Percentiles rank a stretch among this genome's conserved stretches.
Conservation (phyloP, 2,797 vertebrate species). For the Distichodus sexfasciatus region DNA sequence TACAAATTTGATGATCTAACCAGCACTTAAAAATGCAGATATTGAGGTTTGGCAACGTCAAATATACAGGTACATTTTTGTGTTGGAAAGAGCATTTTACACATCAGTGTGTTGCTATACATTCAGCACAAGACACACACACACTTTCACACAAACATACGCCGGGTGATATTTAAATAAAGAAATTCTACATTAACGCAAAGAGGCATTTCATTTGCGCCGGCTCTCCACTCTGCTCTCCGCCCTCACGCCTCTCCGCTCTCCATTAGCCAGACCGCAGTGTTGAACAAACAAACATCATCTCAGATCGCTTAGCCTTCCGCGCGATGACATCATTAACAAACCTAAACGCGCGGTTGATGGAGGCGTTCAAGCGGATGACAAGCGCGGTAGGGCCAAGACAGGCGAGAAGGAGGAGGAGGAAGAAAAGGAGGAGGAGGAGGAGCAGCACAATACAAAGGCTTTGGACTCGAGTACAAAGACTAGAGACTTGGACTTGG, state of each 20-base stretch:
- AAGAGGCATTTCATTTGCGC: conserved; percentile 22
- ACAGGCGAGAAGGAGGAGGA: not conserved
- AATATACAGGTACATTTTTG: too few relatives aligned
- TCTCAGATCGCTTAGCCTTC: conserved; percentile 47
- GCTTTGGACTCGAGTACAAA: conserved; percentile 15
- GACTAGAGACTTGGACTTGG: not conserved
- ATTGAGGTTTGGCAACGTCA: too few relatives aligned
- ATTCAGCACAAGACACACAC: too few relatives aligned
- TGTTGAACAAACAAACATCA: conserved; percentile 51
- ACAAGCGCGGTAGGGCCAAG: not conserved
- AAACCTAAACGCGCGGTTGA: conserved; percentile 30
- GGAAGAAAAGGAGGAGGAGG: not conserved
- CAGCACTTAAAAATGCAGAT: too few relatives aligned
- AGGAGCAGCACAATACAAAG: not conserved
- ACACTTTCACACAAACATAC: conserved; percentile 5
- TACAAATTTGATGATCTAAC: too few relatives aligned
- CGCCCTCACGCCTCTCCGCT: conserved; percentile 24
- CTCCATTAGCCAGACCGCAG: conserved; percentile 36
- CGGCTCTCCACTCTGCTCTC: conserved; percentile 2
- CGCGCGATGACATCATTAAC: conserved; percentile 39
- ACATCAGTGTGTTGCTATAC: too few relatives aligned
- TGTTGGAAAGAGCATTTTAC: too few relatives aligned
- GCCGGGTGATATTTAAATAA: conserved; percentile 12
- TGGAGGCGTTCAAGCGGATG: conserved; percentile 26
- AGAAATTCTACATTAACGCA: conserved; percentile 26